Conservation (phyloP, 1,140 invertebrate species). For the Papilio polytes region DNA sequence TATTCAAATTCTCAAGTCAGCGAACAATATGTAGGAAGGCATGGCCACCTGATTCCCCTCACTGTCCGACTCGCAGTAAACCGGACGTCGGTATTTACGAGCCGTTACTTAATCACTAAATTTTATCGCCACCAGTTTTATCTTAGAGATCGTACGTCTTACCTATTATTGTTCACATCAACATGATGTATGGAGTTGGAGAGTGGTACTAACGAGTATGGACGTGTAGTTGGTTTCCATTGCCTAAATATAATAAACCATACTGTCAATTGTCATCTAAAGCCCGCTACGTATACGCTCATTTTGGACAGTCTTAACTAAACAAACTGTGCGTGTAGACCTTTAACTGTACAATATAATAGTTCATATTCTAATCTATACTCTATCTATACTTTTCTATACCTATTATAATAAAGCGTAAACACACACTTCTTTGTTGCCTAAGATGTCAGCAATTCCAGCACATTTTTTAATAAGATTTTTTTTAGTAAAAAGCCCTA, state of each 20-base stretch:
- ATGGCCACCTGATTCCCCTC: not conserved
- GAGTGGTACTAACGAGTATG: too few relatives aligned
- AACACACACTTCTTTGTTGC: too few relatives aligned
- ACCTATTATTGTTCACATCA: conserved; percentile 9
- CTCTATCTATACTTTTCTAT: too few relatives aligned
- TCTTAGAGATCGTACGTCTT: conserved; percentile 12
- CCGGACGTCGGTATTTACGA: conserved; percentile 7
- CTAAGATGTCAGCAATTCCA: too few relatives aligned
- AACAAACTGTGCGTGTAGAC: not conserved
- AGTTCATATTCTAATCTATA: too few relatives aligned
- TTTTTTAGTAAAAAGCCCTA: too few relatives aligned
- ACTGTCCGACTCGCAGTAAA: conserved; percentile 8
- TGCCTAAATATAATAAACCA: not conserved
- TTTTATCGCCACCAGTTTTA: conserved; percentile 11
- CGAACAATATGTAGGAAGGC: not conserved
- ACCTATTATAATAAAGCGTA: too few relatives aligned
- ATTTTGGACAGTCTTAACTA: too few relatives aligned
- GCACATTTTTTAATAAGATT: too few relatives aligned
- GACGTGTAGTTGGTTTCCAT: not conserved
- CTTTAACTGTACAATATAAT: not conserved
- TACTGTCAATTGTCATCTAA: not conserved
- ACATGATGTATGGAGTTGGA: not conserved
- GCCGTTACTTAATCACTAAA: not conserved
- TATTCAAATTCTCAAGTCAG: not conserved
- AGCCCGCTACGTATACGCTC: too few relatives aligned